Evolutionary conservation across 2,797 vertebrate species (phyloP).

Genomic region (Peromyscus nudipes): DNA sequence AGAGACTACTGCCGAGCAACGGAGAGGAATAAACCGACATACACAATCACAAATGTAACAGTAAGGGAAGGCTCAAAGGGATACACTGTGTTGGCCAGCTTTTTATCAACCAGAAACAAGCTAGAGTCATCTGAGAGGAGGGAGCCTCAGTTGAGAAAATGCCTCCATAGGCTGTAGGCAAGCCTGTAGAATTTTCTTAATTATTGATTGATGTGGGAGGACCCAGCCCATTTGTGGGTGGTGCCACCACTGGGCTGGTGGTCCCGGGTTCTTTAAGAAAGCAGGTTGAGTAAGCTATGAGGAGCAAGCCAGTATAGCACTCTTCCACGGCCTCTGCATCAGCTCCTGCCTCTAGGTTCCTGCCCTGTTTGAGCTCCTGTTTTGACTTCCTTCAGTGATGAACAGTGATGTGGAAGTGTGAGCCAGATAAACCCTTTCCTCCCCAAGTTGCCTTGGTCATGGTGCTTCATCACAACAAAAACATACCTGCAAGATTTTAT

Average conservation of each 20-base stretch:
- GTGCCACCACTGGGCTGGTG: too few species aligned
- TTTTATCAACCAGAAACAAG: background rate
- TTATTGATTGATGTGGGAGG: background rate
- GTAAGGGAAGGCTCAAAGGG: background rate
- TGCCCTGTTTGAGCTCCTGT: background rate
- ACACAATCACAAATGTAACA: background rate
- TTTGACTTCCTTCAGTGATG: background rate
- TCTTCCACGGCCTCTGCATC: background rate
- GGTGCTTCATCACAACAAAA: background rate
- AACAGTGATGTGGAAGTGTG: background rate
- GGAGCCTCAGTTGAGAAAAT: background rate
- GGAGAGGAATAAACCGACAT: background rate
- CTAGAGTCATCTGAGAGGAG: background rate
- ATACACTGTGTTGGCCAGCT: too few species aligned
- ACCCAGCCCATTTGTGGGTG: background rate
- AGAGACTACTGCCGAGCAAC: background rate
- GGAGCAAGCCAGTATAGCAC: background rate
- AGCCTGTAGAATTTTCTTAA: background rate
- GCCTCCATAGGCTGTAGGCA: background rate
- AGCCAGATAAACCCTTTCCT: background rate
- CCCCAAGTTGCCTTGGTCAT: background rate
- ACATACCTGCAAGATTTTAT: background rate
- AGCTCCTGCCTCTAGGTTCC: background rate
- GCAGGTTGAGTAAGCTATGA: background rate
- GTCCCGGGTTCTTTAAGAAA: background rate